Evolutionary conservation across 2,888 invertebrate genomes (phyloP), one percentile per base, ranked within the genome.

Genomic region (Drosophila niveifrons): DNA sequence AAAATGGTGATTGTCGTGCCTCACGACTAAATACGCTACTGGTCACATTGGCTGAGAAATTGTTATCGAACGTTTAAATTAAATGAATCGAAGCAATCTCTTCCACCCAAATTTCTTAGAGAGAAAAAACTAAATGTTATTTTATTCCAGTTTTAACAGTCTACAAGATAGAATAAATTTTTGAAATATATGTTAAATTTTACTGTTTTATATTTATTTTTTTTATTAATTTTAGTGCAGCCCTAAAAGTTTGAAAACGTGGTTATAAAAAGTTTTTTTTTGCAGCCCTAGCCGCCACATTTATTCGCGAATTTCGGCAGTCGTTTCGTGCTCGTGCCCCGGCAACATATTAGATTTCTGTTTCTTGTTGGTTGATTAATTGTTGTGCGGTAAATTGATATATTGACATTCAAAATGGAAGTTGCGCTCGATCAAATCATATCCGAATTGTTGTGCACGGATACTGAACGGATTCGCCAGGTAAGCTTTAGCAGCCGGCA

Each of bases 381-480:
- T 63, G 31, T 31, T 61, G 10, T 43, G 18, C 15, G 13, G 7
- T 18, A 2, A 15, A 53, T 39, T 47, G 18, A n/a, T 31, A 17
- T 44, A 44, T 48, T 58, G 28, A 58, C n/a, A 36, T 59, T 61
- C 15, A 31, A 44, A n/a, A 85, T 85, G 84, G 77, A 82, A 8
- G 31, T 29, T 44, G 71, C 73, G 76, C 94, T 95, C 94, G 95
- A 95, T 90, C 93, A 93, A 83, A 94, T 95, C 74, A 93, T 95
- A 62, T 90, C 93, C 52, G 95, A 95, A 90, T 92, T 95, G 46
- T 91, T 95, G 57, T 93, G 94, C 43, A 92, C 94, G 17, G 95
- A 95, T 80, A 95, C 93, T 77, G 93, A 93, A 64, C 91, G 92
- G 3, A 94, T 95, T 80, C 93, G 94, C 86, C 93, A 95, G 94